Base-by-base conservation (phyloP, 2,113 vertebrate genomes). In the Paradoxurus hermaphroditus region DNA sequence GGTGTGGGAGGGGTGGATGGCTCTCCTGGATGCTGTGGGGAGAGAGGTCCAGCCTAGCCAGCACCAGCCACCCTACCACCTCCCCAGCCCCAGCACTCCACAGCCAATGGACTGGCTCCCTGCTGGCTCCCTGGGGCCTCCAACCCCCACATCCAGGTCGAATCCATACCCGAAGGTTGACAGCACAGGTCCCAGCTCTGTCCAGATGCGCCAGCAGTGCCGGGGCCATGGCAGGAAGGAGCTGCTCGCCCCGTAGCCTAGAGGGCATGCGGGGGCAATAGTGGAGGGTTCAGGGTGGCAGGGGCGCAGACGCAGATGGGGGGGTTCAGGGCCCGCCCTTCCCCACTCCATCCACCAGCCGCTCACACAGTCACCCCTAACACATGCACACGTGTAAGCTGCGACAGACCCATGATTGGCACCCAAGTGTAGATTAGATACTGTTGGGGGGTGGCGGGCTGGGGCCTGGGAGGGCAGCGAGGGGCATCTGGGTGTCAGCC, bases 371-470 rank as follows among this genome's bases (percentile, higher is more conserved):
- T 92, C 41, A 23, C n/a, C 21, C 21, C 23, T 8, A 46, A 23
- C 18, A 29, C 21, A 9, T 25, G 53, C 0, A 0, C 44, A 70
- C 25, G 27, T 25, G 14, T 7, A 4, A 65, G 53, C 36, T 59
- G 85, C 21, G 7, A 21, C 56, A 56, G 56, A n/a, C 29, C 49
- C 29, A 1, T 3, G 53, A 53, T 49, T 18, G 39, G 21, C 25
- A 36, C 29, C 36, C 62, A 70, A 84, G 56, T 27, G 11, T 18
- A 39, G 23, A 46, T 27, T n/a, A 27, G 13, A 84, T 36, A 25
- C 41, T 41, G 4, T 34, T 1, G 3, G 39, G 36, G 23, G 62
- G n/a, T 9, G 0, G 36, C 5, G 44, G 21, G n/a, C 49, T 39
- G 25, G 36, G 59, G 23, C n/a, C 62, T 23, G 15, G 31, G 23